A percentile compares a stretch with the other conserved stretches of the same genome.
Evolutionary conservation across 2,797 vertebrate species (phyloP).

Genomic region (Cyprinella venusta): DNA sequence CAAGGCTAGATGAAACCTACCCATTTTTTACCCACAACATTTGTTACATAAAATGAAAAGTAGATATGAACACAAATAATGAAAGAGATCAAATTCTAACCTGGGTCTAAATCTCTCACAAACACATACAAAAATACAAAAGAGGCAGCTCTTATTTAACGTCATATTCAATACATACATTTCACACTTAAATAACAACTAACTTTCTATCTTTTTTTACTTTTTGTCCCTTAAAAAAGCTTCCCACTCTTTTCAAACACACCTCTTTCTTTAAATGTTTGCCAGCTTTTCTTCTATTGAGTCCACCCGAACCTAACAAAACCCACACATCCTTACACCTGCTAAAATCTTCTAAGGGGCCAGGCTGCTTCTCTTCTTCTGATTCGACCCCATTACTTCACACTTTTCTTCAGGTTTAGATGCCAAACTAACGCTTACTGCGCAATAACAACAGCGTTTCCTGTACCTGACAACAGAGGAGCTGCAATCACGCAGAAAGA

Average conservation of each 20-base stretch:
- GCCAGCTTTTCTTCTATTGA: slow-evolving; percentile 46
- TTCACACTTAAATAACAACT: slow-evolving; percentile 54
- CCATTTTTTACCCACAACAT: background rate
- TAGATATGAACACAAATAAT: background rate
- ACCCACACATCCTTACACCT: slow-evolving; percentile 55
- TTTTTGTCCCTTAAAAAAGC: slow-evolving; percentile 29
- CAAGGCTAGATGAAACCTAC: background rate
- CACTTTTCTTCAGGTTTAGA: slow-evolving; percentile 53
- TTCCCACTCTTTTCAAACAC: slow-evolving; percentile 42
- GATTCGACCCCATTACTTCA: slow-evolving; percentile 59
- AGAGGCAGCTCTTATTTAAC: slow-evolving; percentile 26
- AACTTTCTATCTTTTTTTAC: slow-evolving; percentile 10
- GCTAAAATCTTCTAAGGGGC: slow-evolving; percentile 47
- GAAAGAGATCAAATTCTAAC: background rate
- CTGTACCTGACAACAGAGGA: slow-evolving; percentile 30
- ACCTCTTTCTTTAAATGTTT: slow-evolving; percentile 46
- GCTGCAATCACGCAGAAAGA: slow-evolving; percentile 32
- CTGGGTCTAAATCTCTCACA: slow-evolving; percentile 6
- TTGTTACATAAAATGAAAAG: background rate
- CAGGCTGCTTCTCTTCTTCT: slow-evolving; percentile 41
- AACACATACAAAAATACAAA: slow-evolving; percentile 26
- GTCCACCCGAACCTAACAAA: slow-evolving; percentile 53
- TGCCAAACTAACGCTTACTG: slow-evolving; percentile 35
- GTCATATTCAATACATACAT: slow-evolving; percentile 49
- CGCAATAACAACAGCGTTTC: slow-evolving; percentile 29